A percentile compares a stretch with the other conserved stretches of the same genome.
Conservation (phyloP, 1,140 invertebrate species). For the Aricia agestis region DNA sequence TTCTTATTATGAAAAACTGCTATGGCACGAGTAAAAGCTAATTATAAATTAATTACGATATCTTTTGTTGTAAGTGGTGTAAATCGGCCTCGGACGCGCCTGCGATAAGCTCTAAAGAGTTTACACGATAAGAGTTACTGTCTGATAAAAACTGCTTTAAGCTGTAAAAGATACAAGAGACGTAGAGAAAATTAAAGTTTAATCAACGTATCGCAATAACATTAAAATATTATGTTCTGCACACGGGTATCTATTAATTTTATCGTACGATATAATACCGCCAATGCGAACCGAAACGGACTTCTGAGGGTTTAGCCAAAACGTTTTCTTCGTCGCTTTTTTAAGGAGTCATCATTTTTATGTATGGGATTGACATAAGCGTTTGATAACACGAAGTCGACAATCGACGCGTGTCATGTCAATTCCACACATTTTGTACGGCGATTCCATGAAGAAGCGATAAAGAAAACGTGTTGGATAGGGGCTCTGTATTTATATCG, state of each 20-base stretch:
- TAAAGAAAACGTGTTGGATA: too few species aligned
- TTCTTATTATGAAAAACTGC: too few species aligned
- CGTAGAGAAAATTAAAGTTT: not conserved
- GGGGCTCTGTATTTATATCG: constrained; percentile 43
- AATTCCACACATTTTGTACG: too few species aligned
- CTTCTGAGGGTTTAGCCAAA: not conserved
- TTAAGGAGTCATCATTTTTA: too few species aligned
- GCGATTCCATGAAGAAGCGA: too few species aligned
- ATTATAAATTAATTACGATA: not conserved
- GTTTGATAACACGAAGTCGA: too few species aligned
- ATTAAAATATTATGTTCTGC: not conserved
- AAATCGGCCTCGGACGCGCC: not conserved
- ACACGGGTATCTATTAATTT: constrained; percentile 44
- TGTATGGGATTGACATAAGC: too few species aligned
- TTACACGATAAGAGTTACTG: not conserved
- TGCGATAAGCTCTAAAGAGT: not conserved
- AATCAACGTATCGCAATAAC: not conserved
- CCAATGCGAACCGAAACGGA: constrained; percentile 54
- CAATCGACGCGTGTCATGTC: too few species aligned
- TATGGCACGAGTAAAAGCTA: too few species aligned
- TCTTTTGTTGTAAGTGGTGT: not conserved
- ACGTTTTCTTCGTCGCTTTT: too few species aligned
- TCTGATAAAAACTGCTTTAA: not conserved
- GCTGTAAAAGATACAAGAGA: not conserved
- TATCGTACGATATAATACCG: constrained; percentile 48